A percentile compares a stretch with the other conserved stretches of the same genome.
Evolutionary conservation across 1,140 invertebrate genomes (phyloP).

Genomic region (Heliconius melpomene): DNA sequence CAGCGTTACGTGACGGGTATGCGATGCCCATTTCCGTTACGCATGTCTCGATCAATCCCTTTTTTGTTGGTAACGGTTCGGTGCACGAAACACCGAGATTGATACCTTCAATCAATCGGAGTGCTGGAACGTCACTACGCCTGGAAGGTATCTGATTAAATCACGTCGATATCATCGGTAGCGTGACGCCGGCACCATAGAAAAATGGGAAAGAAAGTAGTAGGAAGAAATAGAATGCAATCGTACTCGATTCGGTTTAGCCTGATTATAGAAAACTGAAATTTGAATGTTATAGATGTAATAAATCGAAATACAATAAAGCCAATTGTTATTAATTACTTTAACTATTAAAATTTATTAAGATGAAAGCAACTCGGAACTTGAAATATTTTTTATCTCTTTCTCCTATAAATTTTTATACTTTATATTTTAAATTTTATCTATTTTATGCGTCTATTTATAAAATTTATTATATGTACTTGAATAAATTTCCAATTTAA

Average conservation of each 20-base stretch:
- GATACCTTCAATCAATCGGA: slow-evolving; percentile 76
- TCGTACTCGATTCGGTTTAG: background rate
- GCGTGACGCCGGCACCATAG: slow-evolving; percentile 13
- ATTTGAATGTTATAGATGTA: background rate
- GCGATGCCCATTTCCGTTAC: slow-evolving; percentile 76
- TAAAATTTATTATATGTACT: background rate
- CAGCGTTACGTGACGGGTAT: slow-evolving; percentile 72
- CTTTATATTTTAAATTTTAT: too few relatives aligned
- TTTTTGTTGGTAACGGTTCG: slow-evolving; percentile 76
- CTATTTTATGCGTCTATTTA: too few relatives aligned
- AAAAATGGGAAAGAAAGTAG: background rate
- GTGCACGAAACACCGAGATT: slow-evolving; percentile 72
- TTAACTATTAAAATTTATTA: background rate
- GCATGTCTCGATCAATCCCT: slow-evolving; percentile 73
- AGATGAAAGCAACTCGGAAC: background rate
- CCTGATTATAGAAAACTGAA: background rate
- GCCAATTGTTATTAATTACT: background rate
- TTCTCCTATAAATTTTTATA: background rate
- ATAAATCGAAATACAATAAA: background rate
- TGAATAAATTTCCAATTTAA: background rate
- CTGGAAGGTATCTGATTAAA: slow-evolving; percentile 70
- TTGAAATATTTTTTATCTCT: too few relatives aligned
- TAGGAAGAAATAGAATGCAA: background rate
- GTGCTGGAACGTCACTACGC: slow-evolving; percentile 65
- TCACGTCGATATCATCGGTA: slow-evolving; percentile 72